These are phyloP conservation scores for Ligdia adustata DNA, from an alignment of 2,888 invertebrate genomes.

Conservation along the genomic window DNA sequence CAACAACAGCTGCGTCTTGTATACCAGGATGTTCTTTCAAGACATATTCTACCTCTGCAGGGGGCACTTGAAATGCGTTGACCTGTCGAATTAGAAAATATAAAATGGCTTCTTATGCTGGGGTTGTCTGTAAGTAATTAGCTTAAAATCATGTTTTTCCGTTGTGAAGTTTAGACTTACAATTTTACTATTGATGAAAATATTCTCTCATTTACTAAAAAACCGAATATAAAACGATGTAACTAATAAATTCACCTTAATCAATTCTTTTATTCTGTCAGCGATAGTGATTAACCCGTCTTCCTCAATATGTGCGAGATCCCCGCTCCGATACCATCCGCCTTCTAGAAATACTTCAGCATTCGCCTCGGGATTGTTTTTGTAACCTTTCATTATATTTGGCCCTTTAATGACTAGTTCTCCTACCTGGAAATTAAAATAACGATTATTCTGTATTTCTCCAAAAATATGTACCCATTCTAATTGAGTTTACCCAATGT, in stretches of 20 bases:
- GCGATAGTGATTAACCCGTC: conserved; percentile 87
- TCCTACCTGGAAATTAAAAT: conserved; percentile 85
- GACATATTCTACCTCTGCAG: conserved; percentile 93
- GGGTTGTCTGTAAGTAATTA: too few relatives aligned
- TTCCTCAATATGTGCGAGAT: conserved; percentile 87
- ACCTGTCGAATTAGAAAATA: conserved; percentile 81
- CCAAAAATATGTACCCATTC: too few relatives aligned
- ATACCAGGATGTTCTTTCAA: conserved; percentile 89
- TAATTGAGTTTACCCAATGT: too few relatives aligned
- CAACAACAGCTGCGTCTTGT: conserved; percentile 92
- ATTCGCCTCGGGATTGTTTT: conserved; percentile 89
- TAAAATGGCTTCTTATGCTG: too few relatives aligned
- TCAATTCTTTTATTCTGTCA: conserved; percentile 91
- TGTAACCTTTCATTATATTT: conserved; percentile 92
- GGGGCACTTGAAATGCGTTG: conserved; percentile 91
- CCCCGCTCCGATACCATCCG: conserved; percentile 91
- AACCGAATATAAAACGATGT: too few relatives aligned
- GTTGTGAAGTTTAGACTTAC: too few relatives aligned
- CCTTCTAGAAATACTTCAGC: conserved; percentile 85
- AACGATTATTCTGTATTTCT: too few relatives aligned
- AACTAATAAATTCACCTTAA: too few relatives aligned
- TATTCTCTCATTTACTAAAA: too few relatives aligned
- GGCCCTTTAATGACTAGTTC: conserved; percentile 91
- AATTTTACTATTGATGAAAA: too few relatives aligned
- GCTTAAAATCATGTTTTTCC: too few relatives aligned